phyloP scores from a whole-genome alignment of 1,140 invertebrate species.

The Drosophila kohkoa region DNA sequence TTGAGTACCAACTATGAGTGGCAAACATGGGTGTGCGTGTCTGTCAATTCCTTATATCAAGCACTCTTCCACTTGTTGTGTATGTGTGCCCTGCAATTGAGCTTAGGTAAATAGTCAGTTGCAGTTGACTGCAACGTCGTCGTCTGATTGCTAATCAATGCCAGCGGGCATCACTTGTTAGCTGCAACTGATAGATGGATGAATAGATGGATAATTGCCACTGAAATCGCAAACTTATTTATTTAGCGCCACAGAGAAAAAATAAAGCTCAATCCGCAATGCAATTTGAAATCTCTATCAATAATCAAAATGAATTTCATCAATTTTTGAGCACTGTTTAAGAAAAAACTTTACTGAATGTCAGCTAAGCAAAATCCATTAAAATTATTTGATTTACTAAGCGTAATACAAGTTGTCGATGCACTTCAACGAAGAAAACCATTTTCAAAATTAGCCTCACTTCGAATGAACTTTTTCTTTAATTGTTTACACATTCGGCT shows the following conservation, averaged over 20 bases:
- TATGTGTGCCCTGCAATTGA: constrained; percentile 25
- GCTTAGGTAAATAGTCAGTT: constrained; percentile 45
- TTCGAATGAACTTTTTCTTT: neutral
- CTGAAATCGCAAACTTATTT: constrained; percentile 25
- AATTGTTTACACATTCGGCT: neutral
- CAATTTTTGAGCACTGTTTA: neutral
- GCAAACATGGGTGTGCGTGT: neutral
- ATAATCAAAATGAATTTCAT: constrained; percentile 6
- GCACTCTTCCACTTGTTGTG: constrained; percentile 16
- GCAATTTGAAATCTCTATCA: neutral
- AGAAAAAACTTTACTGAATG: neutral
- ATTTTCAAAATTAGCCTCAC: too few species aligned
- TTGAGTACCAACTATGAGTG: neutral
- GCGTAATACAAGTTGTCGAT: too few species aligned
- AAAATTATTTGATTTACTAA: neutral
- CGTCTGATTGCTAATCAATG: constrained; percentile 42
- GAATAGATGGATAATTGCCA: neutral
- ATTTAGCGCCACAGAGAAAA: neutral
- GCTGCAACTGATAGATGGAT: constrained; percentile 15
- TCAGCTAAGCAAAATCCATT: neutral
- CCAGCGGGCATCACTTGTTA: constrained; percentile 20
- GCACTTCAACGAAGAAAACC: too few species aligned
- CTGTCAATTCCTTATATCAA: neutral
- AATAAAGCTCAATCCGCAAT: constrained; percentile 7
- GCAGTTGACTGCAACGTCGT: constrained; percentile 7